Conservation (phyloP, 2,113 vertebrate genomes). For the Patagioenas fasciata region DNA sequence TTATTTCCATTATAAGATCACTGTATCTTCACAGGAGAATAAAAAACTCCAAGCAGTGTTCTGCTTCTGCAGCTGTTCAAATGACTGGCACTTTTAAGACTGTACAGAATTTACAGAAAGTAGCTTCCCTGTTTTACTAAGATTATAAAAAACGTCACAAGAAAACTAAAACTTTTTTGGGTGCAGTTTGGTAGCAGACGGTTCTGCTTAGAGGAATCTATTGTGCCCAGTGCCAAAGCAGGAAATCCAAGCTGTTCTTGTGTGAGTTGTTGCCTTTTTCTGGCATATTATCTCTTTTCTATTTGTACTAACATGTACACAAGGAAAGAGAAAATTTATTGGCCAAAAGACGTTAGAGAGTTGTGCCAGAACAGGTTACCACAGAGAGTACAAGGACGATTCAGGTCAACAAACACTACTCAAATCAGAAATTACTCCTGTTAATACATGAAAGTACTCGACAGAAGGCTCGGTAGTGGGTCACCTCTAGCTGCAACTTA, state of each 20-base stretch:
- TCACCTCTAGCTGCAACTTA: not conserved
- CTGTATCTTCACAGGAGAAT: not conserved
- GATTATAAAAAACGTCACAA: not conserved
- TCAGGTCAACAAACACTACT: constrained; percentile 24
- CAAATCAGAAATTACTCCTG: not conserved
- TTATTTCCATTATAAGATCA: not conserved
- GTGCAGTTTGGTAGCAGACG: not conserved
- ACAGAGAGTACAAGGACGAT: constrained; percentile 17
- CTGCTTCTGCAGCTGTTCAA: not conserved
- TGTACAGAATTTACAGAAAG: not conserved
- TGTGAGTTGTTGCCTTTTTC: not conserved
- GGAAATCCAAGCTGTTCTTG: not conserved
- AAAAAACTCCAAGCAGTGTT: not conserved
- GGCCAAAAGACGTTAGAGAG: not conserved
- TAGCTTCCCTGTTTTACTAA: not conserved
- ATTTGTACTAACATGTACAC: constrained; percentile 22
- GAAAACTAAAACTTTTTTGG: not conserved
- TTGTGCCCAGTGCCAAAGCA: not conserved
- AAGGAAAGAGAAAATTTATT: constrained; percentile 29
- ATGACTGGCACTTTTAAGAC: not conserved
- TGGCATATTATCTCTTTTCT: not conserved
- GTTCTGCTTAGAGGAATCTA: not conserved
- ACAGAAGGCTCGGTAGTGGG: not conserved
- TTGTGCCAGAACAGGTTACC: constrained; percentile 34
- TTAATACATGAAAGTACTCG: constrained; percentile 46